phyloP scores from a whole-genome alignment of 1,140 invertebrate genomes.

The Ips nitidus region DNA sequence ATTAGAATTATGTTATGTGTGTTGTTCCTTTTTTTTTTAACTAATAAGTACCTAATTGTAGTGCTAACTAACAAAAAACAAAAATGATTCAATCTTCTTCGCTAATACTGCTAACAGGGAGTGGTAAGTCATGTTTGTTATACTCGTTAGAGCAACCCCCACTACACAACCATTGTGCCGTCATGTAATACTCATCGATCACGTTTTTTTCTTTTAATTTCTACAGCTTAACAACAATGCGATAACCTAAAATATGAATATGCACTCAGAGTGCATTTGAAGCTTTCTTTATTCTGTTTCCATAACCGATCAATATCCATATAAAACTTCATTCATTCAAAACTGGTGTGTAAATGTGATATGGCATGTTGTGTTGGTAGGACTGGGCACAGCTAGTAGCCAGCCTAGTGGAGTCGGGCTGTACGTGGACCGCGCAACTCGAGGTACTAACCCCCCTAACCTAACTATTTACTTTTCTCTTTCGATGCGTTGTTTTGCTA shows the following conservation, averaged over 20 bases:
- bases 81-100: not conserved
- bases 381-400: constrained; percentile 80
- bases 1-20: no score
- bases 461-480: not conserved
- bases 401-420: constrained; percentile 75
- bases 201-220: no score
- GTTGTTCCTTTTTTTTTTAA: no score
- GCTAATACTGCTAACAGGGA: constrained; percentile 50
- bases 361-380: constrained; percentile 56
- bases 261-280: no score
- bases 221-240: no score
- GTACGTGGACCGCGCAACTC: constrained; percentile 72
- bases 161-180: not conserved
- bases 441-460: constrained; percentile 59
- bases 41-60: no score
- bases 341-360: constrained; percentile 31
- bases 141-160: constrained; percentile 5
- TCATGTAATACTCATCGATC: no score
- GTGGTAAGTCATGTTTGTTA: constrained; percentile 55
- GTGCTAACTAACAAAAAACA: no score
- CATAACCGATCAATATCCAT: not conserved
- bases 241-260: no score
- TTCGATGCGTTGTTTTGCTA: not conserved
- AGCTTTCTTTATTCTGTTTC: no score
- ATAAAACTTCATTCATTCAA: not conserved